Evolutionary conservation across 2,113 vertebrate genomes (phyloP).

Genomic region (Illadopsis cleaveri): DNA sequence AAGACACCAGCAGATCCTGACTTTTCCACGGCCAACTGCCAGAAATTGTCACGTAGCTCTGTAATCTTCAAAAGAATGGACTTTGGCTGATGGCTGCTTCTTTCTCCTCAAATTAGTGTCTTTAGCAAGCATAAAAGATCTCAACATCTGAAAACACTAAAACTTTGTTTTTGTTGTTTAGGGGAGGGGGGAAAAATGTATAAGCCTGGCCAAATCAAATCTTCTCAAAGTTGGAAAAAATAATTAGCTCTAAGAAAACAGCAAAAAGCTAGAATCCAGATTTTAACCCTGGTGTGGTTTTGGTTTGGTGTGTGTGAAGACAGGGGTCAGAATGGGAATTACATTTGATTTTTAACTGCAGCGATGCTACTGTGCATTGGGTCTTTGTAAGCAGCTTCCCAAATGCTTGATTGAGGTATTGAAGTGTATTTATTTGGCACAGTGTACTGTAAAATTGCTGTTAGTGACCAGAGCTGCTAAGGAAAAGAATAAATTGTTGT

Average conservation of each 20-base stretch:
- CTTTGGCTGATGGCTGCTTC: conserved; percentile 38
- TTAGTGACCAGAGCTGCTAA: conserved; percentile 44
- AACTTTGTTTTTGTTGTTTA: conserved; percentile 47
- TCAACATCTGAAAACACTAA: conserved; percentile 65
- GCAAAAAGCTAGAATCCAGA: neutral
- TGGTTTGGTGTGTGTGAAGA: neutral
- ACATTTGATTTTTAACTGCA: conserved; percentile 26
- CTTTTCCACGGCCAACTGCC: conserved; percentile 37
- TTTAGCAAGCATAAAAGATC: conserved; percentile 34
- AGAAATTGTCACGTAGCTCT: conserved; percentile 58
- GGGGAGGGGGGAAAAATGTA: neutral
- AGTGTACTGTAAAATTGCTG: conserved; percentile 17
- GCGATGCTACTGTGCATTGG: conserved; percentile 28
- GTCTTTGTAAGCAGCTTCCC: conserved; percentile 47
- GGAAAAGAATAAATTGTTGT: conserved; percentile 56
- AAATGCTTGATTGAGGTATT: conserved; percentile 67
- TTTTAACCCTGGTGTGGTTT: conserved; percentile 2
- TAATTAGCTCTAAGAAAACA: neutral
- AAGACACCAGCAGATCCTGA: conserved; percentile 30
- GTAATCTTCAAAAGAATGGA: conserved; percentile 61
- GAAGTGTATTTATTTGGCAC: conserved; percentile 57
- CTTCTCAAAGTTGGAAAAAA: conserved; percentile 12
- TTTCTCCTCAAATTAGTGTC: conserved; percentile 36
- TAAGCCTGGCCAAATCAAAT: conserved; percentile 6
- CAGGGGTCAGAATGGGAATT: conserved; percentile 10